A percentile compares a stretch with the other conserved stretches of the same genome.
phyloP scores from a whole-genome alignment of 2,113 vertebrate genomes.

The Gnathonemus longibarbis region DNA sequence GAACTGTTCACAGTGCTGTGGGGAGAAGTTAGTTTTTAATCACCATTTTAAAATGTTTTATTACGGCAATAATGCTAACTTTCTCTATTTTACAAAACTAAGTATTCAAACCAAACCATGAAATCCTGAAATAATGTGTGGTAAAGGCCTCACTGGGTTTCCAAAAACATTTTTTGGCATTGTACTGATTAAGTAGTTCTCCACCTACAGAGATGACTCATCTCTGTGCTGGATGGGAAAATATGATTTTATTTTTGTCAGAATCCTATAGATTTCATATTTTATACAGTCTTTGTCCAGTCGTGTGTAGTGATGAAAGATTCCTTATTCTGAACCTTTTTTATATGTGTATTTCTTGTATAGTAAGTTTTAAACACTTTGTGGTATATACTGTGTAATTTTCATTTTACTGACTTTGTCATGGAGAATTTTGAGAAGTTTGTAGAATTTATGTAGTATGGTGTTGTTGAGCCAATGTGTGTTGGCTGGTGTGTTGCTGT shows the following conservation, averaged over 20 bases:
- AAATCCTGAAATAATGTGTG: background rate
- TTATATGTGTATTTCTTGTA: background rate
- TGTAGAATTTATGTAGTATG: background rate
- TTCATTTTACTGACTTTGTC: background rate
- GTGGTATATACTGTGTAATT: background rate
- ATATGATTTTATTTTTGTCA: background rate
- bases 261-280: background rate
- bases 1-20: background rate
- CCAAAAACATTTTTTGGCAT: background rate
- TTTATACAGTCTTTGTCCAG: background rate
- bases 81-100: background rate
- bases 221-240: background rate
- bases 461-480: background rate
- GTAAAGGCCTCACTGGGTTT: background rate
- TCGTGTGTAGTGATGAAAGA: background rate
- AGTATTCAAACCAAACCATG: background rate
- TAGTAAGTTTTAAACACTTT: background rate
- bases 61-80: background rate
- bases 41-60: background rate
- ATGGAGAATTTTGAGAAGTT: background rate
- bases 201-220: background rate
- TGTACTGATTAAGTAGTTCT: background rate
- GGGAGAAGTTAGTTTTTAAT: background rate
- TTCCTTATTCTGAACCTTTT: background rate
- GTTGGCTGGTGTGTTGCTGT: background rate